A percentile compares a stretch with the other conserved stretches of the same genome.
Evolutionary conservation across 1,140 invertebrate species (phyloP).

Genomic region (Sinella curviseta): DNA sequence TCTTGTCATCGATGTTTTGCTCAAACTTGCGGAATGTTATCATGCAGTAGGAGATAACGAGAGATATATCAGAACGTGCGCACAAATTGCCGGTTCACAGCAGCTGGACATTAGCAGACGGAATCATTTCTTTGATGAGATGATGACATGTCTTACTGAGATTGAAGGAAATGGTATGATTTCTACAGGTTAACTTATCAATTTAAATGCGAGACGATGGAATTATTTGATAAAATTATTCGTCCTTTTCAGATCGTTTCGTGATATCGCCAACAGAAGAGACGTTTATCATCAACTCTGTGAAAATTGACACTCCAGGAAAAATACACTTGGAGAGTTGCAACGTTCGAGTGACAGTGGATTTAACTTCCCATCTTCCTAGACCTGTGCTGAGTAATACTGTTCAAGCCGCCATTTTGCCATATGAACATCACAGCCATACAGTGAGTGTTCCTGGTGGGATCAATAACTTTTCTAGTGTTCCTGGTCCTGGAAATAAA

Average conservation of each 20-base stretch:
- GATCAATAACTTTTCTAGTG: not conserved
- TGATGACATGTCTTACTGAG: conserved; percentile 51
- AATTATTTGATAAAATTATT: not conserved
- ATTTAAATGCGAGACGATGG: no score
- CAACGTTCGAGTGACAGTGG: conserved; percentile 45
- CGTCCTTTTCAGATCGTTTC: conserved; percentile 19
- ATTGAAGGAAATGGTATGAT: conserved; percentile 54
- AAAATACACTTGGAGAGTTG: conserved; percentile 48
- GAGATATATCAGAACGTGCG: conserved; percentile 61
- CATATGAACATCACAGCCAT: conserved; percentile 34
- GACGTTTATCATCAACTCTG: conserved; percentile 43
- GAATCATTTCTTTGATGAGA: conserved; percentile 55
- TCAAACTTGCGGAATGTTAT: conserved; percentile 84
- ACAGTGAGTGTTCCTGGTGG: not conserved
- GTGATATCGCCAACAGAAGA: conserved; percentile 45
- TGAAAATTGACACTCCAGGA: conserved; percentile 48
- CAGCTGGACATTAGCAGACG: conserved; percentile 58
- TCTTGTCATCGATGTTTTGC: conserved; percentile 75
- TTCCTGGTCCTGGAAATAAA: not conserved
- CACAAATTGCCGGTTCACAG: conserved; percentile 70
- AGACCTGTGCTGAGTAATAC: conserved; percentile 33
- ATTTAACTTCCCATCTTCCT: conserved; percentile 47
- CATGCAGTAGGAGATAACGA: conserved; percentile 72
- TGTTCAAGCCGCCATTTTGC: conserved; percentile 40
- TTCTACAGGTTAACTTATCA: not conserved